Percentiles rank a stretch among this genome's conserved stretches.
Conservation (phyloP, 2,797 vertebrate genomes). For the Pseudomugil tenellus region DNA sequence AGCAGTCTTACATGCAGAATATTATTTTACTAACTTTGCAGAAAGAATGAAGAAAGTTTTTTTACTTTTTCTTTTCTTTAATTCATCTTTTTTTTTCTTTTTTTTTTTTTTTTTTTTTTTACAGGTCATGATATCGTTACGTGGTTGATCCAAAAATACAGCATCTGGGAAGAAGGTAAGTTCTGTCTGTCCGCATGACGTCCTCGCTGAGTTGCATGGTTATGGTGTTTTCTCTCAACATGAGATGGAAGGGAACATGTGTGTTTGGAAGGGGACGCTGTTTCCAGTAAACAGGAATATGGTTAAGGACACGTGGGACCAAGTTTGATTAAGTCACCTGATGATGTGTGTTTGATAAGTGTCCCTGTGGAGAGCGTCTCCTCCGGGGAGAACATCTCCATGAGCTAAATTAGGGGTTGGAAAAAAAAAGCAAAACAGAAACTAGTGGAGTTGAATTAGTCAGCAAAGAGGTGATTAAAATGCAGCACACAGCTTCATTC, state of each 20-base stretch:
- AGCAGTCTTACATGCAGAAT: no score
- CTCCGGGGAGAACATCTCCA: conserved; percentile 35
- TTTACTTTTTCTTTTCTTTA: conserved; percentile 10
- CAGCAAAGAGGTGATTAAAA: conserved; percentile 56
- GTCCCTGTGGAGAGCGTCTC: conserved; percentile 27
- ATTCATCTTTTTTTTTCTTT: conserved; percentile 3
- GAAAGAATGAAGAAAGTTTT: conserved; percentile 26
- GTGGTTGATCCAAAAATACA: conserved; percentile 90
- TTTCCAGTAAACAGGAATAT: conserved; percentile 74
- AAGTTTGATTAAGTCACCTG: conserved; percentile 69
- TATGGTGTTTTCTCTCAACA: conserved; percentile 55
- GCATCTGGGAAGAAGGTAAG: conserved; percentile 90
- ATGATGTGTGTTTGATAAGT: conserved; percentile 68
- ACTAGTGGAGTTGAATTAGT: conserved; percentile 22
- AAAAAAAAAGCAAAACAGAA: conserved; percentile 1
- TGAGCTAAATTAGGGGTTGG: conserved; percentile 49
- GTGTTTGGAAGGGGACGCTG: conserved; percentile 32
- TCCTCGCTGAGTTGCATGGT: conserved; percentile 70
- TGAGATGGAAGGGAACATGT: conserved; percentile 34
- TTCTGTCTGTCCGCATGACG: conserved; percentile 12
- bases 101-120: conserved; percentile 14
- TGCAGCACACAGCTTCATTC: conserved; percentile 39
- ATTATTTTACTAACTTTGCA: no score
- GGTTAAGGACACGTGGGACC: conserved; percentile 46
- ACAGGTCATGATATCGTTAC: conserved; percentile 87